These are phyloP conservation scores for Halichondria panicea DNA, from an alignment of 37 sponge, comb jelly and placozoan species.

Conservation along the genomic window DNA sequence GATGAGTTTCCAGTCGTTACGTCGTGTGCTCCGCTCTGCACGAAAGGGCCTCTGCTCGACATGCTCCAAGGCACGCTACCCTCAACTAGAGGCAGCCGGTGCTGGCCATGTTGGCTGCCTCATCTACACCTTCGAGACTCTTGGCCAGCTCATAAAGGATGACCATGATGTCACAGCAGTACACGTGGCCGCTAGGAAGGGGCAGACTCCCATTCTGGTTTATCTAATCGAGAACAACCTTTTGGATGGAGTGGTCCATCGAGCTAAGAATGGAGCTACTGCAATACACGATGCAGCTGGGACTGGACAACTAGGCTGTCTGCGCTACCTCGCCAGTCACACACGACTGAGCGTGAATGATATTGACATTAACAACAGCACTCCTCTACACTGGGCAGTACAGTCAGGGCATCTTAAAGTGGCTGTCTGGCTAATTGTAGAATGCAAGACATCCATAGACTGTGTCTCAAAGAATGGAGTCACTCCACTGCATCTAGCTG, in stretches of 20 bases:
- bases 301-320: constrained; percentile 85
- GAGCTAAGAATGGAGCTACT: constrained; percentile 87
- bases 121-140: constrained; percentile 73
- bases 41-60: constrained; percentile 77
- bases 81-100: constrained; percentile 88
- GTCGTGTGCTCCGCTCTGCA: constrained; percentile 68
- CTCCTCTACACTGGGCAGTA: constrained; percentile 94
- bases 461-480: constrained; percentile 65
- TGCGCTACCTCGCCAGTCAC: constrained; percentile 77
- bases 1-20: constrained; percentile 78
- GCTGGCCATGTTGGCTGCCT: constrained; percentile 88
- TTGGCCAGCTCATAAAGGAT: constrained; percentile 66
- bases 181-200: constrained; percentile 89
- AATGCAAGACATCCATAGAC: constrained; percentile 74
- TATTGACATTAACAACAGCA: constrained; percentile 70
- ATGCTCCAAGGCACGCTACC: constrained; percentile 72
- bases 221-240: constrained; percentile 74
- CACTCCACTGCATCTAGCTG: constrained; percentile 83
- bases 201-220: constrained; percentile 70
- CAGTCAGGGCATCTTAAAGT: constrained; percentile 76
- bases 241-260: constrained; percentile 37
- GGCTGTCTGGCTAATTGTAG: constrained; percentile 73
- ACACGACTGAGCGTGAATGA: constrained; percentile 73
- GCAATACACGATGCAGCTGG: constrained; percentile 96
- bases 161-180: constrained; percentile 85